phyloP scores from a whole-genome alignment of 1,140 invertebrate species.

The Drosophila gunungcola region DNA sequence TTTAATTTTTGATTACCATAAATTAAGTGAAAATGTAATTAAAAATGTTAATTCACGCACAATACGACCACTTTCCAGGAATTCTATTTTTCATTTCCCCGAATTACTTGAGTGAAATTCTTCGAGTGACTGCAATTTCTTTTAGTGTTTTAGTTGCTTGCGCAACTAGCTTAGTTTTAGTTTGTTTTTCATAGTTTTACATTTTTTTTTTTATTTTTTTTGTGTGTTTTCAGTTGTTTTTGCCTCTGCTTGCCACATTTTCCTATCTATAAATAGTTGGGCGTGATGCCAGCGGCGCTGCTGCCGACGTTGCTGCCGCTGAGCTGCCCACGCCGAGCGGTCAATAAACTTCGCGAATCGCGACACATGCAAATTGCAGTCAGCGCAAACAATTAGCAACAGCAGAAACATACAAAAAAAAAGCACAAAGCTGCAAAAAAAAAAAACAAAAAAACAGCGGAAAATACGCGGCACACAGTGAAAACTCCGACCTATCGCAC shows the following conservation, averaged over 20 bases:
- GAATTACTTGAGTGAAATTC: slow-evolving; percentile 9
- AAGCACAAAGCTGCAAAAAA: slow-evolving; percentile 28
- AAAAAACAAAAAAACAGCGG: slow-evolving; percentile 42
- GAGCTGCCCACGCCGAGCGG: slow-evolving; percentile 72
- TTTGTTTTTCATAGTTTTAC: slow-evolving; percentile 21
- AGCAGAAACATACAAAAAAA: slow-evolving; percentile 58
- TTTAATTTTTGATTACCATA: no score
- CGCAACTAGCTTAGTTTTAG: slow-evolving; percentile 29
- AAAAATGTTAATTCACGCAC: background rate
- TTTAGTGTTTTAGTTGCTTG: slow-evolving; percentile 36
- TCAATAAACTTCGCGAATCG: slow-evolving; percentile 74
- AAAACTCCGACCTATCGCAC: slow-evolving; percentile 78
- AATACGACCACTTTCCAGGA: background rate
- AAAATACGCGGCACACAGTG: slow-evolving; percentile 22
- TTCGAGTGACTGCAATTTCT: slow-evolving; percentile 19
- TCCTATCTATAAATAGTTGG: slow-evolving; percentile 82
- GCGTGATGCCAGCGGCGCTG: slow-evolving; percentile 45
- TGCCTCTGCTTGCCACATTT: slow-evolving; percentile 72
- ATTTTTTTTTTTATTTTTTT: slow-evolving; percentile 5
- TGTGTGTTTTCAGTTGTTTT: slow-evolving; percentile 34
- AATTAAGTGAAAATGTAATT: background rate
- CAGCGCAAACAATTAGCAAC: slow-evolving; percentile 50
- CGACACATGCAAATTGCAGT: slow-evolving; percentile 81
- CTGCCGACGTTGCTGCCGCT: slow-evolving; percentile 8
- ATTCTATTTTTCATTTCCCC: slow-evolving; percentile 9